Conservation (phyloP, 2,888 invertebrate genomes). For the Nephrotoma flavescens region DNA sequence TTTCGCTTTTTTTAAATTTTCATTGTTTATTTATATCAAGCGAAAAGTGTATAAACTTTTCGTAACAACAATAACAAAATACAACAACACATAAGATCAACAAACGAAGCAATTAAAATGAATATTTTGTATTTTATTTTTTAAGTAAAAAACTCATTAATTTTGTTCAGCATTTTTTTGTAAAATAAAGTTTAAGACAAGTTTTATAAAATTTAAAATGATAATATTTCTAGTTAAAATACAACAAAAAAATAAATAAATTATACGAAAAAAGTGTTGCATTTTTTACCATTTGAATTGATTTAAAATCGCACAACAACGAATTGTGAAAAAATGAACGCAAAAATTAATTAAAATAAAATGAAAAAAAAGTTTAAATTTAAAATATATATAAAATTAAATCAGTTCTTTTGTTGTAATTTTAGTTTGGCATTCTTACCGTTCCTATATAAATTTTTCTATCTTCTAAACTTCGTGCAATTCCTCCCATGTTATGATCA, state of each 20-base stretch:
- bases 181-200: background rate
- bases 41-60: background rate
- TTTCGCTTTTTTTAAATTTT: background rate
- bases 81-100: background rate
- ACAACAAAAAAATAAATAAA: background rate
- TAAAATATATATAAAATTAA: background rate
- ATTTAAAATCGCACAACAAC: background rate
- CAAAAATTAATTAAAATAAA: background rate
- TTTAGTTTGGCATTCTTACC: constrained; percentile 15
- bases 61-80: background rate
- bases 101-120: background rate
- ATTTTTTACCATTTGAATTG: background rate
- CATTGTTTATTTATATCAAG: background rate
- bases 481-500: constrained; percentile 32
- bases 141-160: background rate
- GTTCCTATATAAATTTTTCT: constrained; percentile 25
- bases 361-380: background rate
- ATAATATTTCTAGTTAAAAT: background rate
- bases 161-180: background rate
- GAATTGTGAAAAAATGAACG: background rate
- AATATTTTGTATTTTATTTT: background rate
- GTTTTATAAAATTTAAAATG: background rate
- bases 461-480: constrained; percentile 20
- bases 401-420: background rate
- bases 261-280: background rate